phyloP scores from a whole-genome alignment of 2,888 invertebrate species.

The Psylliodes chrysocephalus region DNA sequence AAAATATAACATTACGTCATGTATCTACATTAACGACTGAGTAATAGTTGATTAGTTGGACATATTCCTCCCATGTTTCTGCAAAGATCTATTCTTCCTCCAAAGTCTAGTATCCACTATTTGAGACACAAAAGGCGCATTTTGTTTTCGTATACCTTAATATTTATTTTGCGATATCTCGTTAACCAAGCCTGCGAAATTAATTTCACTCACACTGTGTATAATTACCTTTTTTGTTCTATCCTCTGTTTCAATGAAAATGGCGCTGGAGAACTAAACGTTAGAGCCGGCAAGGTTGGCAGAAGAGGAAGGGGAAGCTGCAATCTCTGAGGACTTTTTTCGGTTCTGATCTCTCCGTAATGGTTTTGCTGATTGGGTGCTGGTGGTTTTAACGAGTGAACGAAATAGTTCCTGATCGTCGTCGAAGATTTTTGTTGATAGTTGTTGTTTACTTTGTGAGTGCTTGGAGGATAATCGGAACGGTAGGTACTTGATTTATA shows the following conservation, averaged over 20 bases:
- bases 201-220: too few relatives aligned
- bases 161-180: too few relatives aligned
- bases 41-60: too few relatives aligned
- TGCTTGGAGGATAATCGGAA: slow-evolving; percentile 28
- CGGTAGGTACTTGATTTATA: slow-evolving; percentile 39
- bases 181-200: too few relatives aligned
- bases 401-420: slow-evolving; percentile 36
- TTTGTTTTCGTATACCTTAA: too few relatives aligned
- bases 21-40: too few relatives aligned
- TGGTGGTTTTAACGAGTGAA: slow-evolving; percentile 45
- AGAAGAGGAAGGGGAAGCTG: slow-evolving; percentile 59
- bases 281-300: slow-evolving; percentile 59
- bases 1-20: too few relatives aligned
- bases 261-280: slow-evolving; percentile 63
- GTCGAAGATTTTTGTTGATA: slow-evolving; percentile 29
- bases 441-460: slow-evolving; percentile 22
- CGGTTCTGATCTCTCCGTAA: slow-evolving; percentile 50
- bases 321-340: slow-evolving; percentile 57
- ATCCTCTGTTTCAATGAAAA: slow-evolving; percentile 58
- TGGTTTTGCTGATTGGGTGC: slow-evolving; percentile 44
- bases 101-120: too few relatives aligned
- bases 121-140: too few relatives aligned
- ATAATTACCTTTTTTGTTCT: slow-evolving; percentile 57
- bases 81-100: too few relatives aligned
- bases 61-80: too few relatives aligned